phyloP scores from a whole-genome alignment of 2,888 invertebrate species.

The Acronicta alni region DNA sequence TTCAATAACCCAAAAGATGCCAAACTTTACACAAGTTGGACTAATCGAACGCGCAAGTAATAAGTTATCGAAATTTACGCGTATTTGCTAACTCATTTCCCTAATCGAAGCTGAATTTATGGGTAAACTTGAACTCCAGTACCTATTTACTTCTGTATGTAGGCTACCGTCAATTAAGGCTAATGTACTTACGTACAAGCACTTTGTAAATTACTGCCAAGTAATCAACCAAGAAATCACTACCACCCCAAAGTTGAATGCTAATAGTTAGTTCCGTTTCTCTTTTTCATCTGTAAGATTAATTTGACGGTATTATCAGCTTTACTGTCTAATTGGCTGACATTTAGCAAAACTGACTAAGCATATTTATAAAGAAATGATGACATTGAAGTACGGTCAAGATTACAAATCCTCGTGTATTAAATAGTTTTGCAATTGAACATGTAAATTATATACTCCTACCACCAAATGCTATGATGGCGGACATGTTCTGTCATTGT shows the following conservation, averaged over 20 bases:
- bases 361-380: too few relatives aligned
- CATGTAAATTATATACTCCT: not conserved
- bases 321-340: too few relatives aligned
- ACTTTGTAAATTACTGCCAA: not conserved
- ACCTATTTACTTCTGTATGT: constrained; percentile 5
- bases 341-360: too few relatives aligned
- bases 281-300: not conserved
- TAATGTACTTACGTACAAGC: constrained; percentile 11
- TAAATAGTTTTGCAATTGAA: too few relatives aligned
- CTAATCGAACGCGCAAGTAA: constrained; percentile 10
- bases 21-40: not conserved
- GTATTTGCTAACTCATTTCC: constrained; percentile 9
- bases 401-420: too few relatives aligned
- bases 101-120: constrained; percentile 27
- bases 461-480: not conserved
- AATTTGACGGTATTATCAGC: too few relatives aligned
- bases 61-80: constrained; percentile 23
- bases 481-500: not conserved
- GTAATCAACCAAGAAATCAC: not conserved
- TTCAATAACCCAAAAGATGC: too few relatives aligned
- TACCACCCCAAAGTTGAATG: too few relatives aligned
- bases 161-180: constrained; percentile 20
- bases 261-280: not conserved
- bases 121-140: constrained; percentile 19
- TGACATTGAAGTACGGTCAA: too few relatives aligned